Evolutionary conservation across 2,888 invertebrate genomes (phyloP).

Genomic region (Caenorhabditis afra): DNA sequence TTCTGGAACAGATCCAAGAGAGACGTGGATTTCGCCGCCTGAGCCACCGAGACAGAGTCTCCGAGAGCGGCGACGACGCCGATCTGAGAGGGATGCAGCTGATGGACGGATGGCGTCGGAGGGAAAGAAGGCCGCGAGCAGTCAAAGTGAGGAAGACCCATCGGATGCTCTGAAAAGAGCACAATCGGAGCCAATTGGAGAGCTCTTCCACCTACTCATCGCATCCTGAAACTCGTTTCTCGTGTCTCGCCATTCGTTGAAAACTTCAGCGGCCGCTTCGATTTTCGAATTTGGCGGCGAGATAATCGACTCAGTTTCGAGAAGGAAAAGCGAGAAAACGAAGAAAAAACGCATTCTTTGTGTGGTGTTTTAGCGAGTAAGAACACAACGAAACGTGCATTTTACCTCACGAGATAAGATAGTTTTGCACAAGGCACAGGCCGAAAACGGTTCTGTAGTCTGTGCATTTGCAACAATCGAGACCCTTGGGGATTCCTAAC

Average conservation of each 20-base stretch:
- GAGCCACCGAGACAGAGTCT: conserved; percentile 62
- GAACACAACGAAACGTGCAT: conserved; percentile 17
- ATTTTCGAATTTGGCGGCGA: conserved; percentile 26
- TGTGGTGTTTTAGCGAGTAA: not conserved
- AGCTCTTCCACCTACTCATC: conserved; percentile 22
- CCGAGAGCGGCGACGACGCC: conserved; percentile 58
- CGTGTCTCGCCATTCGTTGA: conserved; percentile 26
- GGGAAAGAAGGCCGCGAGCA: conserved; percentile 8
- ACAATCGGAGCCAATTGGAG: not conserved
- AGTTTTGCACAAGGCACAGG: conserved; percentile 27
- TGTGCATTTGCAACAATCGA: not conserved
- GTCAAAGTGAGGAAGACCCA: conserved; percentile 42
- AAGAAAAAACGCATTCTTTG: not conserved
- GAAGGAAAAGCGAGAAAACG: not conserved
- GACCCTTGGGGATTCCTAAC: no score
- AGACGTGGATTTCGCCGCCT: conserved; percentile 46
- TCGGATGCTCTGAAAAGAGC: conserved; percentile 39
- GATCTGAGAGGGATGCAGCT: conserved; percentile 59
- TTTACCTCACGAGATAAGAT: conserved; percentile 34
- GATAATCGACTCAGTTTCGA: conserved; percentile 9
- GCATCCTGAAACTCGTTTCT: conserved; percentile 28
- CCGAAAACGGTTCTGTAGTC: conserved; percentile 11
- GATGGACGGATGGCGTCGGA: conserved; percentile 34
- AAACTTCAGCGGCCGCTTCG: conserved; percentile 15
- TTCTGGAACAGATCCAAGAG: conserved; percentile 35